Conservation (phyloP, 2,113 vertebrate genomes). For the Erpornis zantholeuca region DNA sequence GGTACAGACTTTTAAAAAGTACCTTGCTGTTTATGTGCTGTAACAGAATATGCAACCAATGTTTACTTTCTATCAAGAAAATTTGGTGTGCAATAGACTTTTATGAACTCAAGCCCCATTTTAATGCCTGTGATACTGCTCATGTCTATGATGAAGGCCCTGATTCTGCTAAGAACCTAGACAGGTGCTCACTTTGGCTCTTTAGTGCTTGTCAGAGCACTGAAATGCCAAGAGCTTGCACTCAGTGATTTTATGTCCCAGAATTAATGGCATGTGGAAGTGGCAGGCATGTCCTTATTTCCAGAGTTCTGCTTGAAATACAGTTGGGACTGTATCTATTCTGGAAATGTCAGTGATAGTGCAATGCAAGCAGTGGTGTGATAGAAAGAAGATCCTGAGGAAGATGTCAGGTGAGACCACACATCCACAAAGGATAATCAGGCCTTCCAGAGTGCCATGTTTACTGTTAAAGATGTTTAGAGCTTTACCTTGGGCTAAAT, state of each 20-base stretch:
- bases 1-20: background rate
- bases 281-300: background rate
- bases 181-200: background rate
- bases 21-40: background rate
- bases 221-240: background rate
- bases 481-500: background rate
- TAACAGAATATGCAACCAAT: background rate
- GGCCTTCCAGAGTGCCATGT: background rate
- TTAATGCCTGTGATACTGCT: background rate
- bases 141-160: background rate
- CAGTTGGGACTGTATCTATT: rapidly evolving
- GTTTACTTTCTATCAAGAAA: background rate
- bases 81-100: background rate
- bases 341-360: background rate
- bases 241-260: background rate
- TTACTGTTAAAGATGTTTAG: background rate
- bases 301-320: background rate
- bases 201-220: background rate
- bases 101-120: background rate
- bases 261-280: background rate
- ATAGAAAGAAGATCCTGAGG: background rate
- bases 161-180: background rate
- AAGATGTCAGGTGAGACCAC: background rate
- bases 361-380: rapidly evolving
- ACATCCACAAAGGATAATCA: background rate